Evolutionary conservation across 30 jellyfish, hydroid and myxozoan species (phyloP).

Genomic region (Cassiopea andromeda): DNA sequence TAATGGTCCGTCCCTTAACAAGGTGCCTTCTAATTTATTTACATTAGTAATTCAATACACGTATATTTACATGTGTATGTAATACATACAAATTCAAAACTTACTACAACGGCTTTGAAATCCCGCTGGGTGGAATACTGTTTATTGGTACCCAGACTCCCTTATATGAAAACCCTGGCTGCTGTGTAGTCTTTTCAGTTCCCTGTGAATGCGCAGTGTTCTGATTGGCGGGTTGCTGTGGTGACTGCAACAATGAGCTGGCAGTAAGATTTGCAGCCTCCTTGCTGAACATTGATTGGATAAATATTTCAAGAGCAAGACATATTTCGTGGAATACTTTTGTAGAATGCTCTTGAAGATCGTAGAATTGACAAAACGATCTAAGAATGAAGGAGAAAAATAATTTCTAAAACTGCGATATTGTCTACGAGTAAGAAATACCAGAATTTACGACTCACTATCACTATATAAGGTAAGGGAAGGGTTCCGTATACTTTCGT

Average conservation of each 20-base stretch:
- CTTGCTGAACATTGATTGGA: slow-evolving; percentile 86
- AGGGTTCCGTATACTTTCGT: no score
- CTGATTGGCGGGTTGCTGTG: slow-evolving; percentile 49
- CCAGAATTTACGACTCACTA: no score
- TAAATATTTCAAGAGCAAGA: slow-evolving; percentile 81
- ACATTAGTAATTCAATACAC: no score
- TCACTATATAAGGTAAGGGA: no score
- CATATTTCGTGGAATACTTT: slow-evolving; percentile 91
- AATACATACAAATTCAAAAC: not conserved
- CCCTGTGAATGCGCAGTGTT: slow-evolving; percentile 41
- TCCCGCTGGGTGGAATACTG: slow-evolving; percentile 58
- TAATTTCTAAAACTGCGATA: not conserved
- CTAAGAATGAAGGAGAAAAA: slow-evolving; percentile 28
- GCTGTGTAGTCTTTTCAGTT: slow-evolving; percentile 54
- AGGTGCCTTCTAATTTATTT: no score
- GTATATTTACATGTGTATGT: no score
- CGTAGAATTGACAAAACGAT: slow-evolving; percentile 93
- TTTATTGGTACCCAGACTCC: slow-evolving; percentile 95
- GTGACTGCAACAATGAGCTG: slow-evolving; percentile 50
- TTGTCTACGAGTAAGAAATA: no score
- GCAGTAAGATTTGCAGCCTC: slow-evolving; percentile 82
- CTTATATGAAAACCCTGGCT: slow-evolving; percentile 84
- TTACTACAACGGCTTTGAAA: slow-evolving; percentile 87
- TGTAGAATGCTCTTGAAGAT: slow-evolving; percentile 97
- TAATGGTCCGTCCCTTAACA: no score